Conservation (phyloP, 2,113 vertebrate species). For the Morone saxatilis region DNA sequence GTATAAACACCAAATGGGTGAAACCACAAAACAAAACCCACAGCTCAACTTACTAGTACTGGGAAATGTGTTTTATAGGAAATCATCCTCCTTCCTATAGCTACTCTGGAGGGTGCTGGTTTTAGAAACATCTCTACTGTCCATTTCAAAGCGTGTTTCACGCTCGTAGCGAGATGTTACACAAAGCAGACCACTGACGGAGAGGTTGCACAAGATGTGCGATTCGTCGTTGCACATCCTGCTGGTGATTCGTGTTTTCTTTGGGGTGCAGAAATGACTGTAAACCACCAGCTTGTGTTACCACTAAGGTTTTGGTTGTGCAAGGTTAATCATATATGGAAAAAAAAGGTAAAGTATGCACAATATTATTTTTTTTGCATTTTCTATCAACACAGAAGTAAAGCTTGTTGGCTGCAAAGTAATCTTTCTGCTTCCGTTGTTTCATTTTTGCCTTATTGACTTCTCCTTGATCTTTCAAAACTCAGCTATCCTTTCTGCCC, state of each 20-base stretch:
- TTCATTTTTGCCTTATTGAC: constrained; percentile 8
- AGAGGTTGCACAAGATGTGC: constrained; percentile 23
- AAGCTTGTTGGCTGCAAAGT: neutral
- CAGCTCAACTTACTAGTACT: neutral
- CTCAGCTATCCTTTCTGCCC: constrained; percentile 27
- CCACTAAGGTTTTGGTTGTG: neutral
- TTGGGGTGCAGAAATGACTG: neutral
- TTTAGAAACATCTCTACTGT: neutral
- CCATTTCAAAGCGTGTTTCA: neutral
- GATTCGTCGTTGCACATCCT: constrained; percentile 28
- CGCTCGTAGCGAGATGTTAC: neutral
- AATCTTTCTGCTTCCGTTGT: neutral
- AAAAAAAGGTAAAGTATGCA: neutral
- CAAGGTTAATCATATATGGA: neutral
- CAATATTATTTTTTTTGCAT: neutral
- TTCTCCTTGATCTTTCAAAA: constrained; percentile 37
- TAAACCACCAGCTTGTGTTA: neutral
- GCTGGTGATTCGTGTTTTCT: neutral
- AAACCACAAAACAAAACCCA: neutral
- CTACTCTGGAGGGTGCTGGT: neutral
- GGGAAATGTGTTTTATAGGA: neutral
- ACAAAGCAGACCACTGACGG: neutral
- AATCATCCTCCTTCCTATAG: neutral
- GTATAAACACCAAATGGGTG: constrained; percentile 8
- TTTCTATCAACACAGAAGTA: neutral